Percentiles rank a stretch among this genome's conserved stretches.
Evolutionary conservation across 53 echinoderm and acorn worm species (phyloP).

Genomic region (Paelopatides confundens): DNA sequence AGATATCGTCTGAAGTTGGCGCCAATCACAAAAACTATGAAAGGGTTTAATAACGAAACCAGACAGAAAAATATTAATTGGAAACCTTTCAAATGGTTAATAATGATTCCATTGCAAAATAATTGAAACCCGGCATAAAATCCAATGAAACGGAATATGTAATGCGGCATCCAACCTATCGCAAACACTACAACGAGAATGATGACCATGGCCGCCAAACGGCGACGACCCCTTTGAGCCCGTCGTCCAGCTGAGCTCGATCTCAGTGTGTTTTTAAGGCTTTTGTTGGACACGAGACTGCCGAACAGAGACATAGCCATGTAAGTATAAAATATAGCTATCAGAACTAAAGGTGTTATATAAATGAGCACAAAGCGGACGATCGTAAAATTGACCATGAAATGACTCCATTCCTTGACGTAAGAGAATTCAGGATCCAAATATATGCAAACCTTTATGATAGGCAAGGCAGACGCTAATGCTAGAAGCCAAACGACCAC

Average conservation of each 20-base stretch:
- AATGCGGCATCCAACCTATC: constrained; percentile 26
- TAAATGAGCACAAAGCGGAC: constrained; percentile 21
- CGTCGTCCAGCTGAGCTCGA: constrained; percentile 31
- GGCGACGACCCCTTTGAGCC: constrained; percentile 29
- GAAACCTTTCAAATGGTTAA: constrained; percentile 7
- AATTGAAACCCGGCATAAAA: neutral
- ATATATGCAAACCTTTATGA: neutral
- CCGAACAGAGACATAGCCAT: constrained; percentile 37
- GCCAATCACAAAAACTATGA: constrained; percentile 38
- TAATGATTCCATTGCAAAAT: constrained; percentile 5
- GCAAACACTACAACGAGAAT: constrained; percentile 30
- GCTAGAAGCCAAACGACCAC: neutral
- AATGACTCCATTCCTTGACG: constrained; percentile 1
- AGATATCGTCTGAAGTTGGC: constrained; percentile 35
- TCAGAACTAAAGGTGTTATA: constrained; percentile 19
- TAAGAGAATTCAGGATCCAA: neutral
- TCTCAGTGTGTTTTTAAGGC: constrained; percentile 28
- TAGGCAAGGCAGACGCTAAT: neutral
- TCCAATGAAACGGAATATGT: constrained; percentile 8
- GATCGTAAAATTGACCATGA: constrained; percentile 23
- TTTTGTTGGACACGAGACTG: constrained; percentile 21
- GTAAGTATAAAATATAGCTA: constrained; percentile 33
- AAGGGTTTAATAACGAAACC: constrained; percentile 26
- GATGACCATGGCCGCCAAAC: constrained; percentile 35
- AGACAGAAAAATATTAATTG: constrained; percentile 32